Evolutionary conservation across 2,888 invertebrate species (phyloP).

Genomic region (Eupithecia subumbrata): DNA sequence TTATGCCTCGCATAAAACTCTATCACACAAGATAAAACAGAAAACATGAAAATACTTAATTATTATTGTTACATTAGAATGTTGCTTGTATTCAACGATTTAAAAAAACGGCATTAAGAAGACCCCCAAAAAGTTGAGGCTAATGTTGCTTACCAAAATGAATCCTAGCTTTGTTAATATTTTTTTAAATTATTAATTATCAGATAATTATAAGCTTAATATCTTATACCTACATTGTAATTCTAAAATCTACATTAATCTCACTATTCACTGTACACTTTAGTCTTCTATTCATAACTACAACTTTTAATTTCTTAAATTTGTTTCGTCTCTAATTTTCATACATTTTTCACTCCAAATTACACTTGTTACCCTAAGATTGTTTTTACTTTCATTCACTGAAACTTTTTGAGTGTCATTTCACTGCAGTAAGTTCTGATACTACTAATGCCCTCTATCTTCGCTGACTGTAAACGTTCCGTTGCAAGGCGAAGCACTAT

Average conservation of each 20-base stretch:
- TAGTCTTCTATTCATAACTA: slow-evolving; percentile 11
- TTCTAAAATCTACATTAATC: slow-evolving; percentile 37
- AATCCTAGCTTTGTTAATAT: neutral
- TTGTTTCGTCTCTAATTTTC: neutral
- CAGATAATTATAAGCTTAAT: neutral
- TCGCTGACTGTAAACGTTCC: slow-evolving; percentile 73
- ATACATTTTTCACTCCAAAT: neutral
- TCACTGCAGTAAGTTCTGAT: neutral
- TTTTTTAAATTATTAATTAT: neutral
- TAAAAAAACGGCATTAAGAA: no score
- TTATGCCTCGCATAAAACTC: neutral
- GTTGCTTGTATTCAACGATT: no score
- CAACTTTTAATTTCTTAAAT: neutral
- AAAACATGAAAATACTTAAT: neutral
- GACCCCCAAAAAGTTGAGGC: neutral
- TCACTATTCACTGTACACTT: slow-evolving; percentile 53
- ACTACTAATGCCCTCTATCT: slow-evolving; percentile 71
- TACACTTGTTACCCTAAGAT: neutral
- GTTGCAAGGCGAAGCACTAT: slow-evolving; percentile 65
- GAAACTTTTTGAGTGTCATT: slow-evolving; percentile 6
- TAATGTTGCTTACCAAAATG: neutral
- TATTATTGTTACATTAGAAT: neutral
- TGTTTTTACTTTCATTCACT: slow-evolving; percentile 8
- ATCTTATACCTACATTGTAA: neutral
- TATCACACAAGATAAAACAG: neutral